Evolutionary conservation across 1,140 invertebrate genomes (phyloP).

Genomic region (Luehdorfia chinensis): DNA sequence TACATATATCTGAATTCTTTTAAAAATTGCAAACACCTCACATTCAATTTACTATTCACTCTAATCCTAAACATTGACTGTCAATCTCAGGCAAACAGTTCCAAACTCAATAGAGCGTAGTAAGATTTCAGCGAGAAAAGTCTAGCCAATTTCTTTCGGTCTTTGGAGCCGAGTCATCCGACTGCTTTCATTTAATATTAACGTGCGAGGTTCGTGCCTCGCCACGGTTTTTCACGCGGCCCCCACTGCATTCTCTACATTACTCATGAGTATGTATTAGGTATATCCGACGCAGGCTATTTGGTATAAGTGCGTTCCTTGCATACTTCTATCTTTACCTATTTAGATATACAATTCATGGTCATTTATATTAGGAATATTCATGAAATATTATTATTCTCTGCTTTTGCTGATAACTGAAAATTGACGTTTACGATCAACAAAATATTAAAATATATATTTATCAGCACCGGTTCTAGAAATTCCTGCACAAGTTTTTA

Average conservation of each 20-base stretch:
- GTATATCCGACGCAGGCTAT: conserved; percentile 35
- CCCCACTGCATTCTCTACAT: conserved; percentile 58
- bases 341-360: too few species aligned
- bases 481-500: too few species aligned
- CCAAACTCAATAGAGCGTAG: conserved; percentile 61
- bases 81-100: conserved; percentile 58
- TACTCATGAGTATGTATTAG: conserved; percentile 69
- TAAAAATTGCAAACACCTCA: neutral
- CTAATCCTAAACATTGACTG: conserved; percentile 49
- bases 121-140: conserved; percentile 58
- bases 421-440: too few species aligned
- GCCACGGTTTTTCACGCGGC: conserved; percentile 62
- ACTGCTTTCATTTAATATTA: conserved; percentile 68
- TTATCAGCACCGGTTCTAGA: too few species aligned
- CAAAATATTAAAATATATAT: too few species aligned
- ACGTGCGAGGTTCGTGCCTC: conserved; percentile 36
- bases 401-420: too few species aligned
- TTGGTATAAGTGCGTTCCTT: conserved; percentile 40
- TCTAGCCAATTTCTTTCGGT: conserved; percentile 54
- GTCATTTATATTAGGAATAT: too few species aligned
- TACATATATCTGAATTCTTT: too few species aligned
- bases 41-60: conserved; percentile 21
- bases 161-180: conserved; percentile 33
- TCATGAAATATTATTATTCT: too few species aligned
- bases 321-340: conserved; percentile 1